These are phyloP conservation scores for Monarcha castaneiventris DNA, from an alignment of 2,113 vertebrate genomes.

Conservation along the genomic window DNA sequence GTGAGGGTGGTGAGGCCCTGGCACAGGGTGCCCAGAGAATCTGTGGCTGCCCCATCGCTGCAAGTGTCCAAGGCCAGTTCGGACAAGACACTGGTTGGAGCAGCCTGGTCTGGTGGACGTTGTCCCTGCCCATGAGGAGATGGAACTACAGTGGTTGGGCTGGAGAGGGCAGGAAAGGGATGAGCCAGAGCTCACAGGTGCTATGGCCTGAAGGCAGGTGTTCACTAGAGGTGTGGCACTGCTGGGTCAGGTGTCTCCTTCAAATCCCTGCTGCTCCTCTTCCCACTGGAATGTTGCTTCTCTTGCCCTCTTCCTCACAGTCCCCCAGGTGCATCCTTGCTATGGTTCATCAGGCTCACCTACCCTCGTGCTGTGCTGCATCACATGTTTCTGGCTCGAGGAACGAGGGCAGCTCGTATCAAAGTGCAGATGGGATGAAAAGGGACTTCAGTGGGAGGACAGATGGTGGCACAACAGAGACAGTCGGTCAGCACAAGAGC, in stretches of 20 bases:
- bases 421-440: neutral
- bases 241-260: neutral
- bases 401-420: neutral
- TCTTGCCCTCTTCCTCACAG: neutral
- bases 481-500: neutral
- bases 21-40: neutral
- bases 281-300: fast-evolving
- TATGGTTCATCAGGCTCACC: neutral
- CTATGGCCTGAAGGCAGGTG: neutral
- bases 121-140: neutral
- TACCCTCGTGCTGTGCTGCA: neutral
- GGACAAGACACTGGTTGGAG: neutral
- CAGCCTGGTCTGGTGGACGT: fast-evolving
- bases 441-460: neutral
- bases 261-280: neutral
- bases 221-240: neutral
- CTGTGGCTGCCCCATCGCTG: neutral
- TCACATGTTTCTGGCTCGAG: neutral
- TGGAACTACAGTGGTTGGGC: neutral
- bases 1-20: neutral
- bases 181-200: neutral
- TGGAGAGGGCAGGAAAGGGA: neutral
- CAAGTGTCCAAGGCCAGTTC: neutral
- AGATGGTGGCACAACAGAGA: neutral
- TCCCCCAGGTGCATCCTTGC: neutral